A percentile compares a stretch with the other conserved stretches of the same genome.
Conservation (phyloP, 2,797 vertebrate species). For the Sebastolobus altivelis region DNA sequence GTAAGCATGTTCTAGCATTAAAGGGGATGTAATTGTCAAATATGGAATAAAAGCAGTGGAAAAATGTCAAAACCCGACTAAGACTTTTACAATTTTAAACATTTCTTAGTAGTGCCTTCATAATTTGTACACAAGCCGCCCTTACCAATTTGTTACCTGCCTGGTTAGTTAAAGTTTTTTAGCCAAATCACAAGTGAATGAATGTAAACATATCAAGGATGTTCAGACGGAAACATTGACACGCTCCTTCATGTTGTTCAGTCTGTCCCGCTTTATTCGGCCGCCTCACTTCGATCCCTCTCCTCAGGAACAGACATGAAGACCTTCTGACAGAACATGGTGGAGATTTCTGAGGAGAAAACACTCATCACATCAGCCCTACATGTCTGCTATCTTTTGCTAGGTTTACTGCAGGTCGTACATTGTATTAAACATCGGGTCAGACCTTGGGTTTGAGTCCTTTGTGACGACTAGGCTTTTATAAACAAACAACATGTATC, state of each 20-base stretch:
- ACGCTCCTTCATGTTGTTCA: constrained; percentile 26
- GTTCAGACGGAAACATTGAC: constrained; percentile 35
- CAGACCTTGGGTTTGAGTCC: not conserved
- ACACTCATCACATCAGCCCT: constrained; percentile 38
- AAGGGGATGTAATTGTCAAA: not conserved
- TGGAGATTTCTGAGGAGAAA: constrained; percentile 84
- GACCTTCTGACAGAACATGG: constrained; percentile 87
- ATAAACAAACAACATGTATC: constrained; percentile 49
- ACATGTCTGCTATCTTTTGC: constrained; percentile 23
- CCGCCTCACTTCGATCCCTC: constrained; percentile 48
- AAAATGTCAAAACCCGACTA: constrained; percentile 6
- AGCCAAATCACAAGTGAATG: constrained; percentile 38
- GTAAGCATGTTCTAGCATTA: constrained; percentile 21
- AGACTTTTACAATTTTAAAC: constrained; percentile 9
- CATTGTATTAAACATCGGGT: constrained; percentile 16
- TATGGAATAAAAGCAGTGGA: not conserved
- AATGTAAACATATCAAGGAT: constrained; percentile 58
- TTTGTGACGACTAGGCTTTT: not conserved
- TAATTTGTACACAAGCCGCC: constrained; percentile 5
- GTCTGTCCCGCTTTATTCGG: constrained; percentile 50
- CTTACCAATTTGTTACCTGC: constrained; percentile 5
- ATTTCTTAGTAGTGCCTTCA: not conserved
- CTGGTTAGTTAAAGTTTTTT: not conserved
- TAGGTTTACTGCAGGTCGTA: constrained; percentile 14
- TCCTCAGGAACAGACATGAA: constrained; percentile 86